These are phyloP conservation scores for Schizopygopsis malacanthus DNA, from an alignment of 2,797 vertebrate genomes.

Conservation along the genomic window DNA sequence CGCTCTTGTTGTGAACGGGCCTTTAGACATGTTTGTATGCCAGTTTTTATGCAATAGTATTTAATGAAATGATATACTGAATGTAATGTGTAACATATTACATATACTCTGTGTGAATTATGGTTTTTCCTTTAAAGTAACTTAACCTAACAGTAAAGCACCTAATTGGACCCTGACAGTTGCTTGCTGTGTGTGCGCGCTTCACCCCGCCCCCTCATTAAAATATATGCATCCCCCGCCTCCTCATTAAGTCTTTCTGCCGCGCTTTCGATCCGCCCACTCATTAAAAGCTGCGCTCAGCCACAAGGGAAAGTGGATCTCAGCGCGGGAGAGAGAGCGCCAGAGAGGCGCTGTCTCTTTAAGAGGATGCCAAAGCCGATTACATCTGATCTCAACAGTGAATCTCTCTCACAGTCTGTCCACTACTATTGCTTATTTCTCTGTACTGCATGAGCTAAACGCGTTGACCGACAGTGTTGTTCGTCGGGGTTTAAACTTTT, in stretches of 20 bases:
- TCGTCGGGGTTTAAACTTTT: slow-evolving; percentile 3
- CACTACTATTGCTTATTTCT: slow-evolving; percentile 40
- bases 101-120: background rate
- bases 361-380: slow-evolving; percentile 86
- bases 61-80: background rate
- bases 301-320: slow-evolving; percentile 48
- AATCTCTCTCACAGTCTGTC: slow-evolving; percentile 72
- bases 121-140: background rate
- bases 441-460: slow-evolving; percentile 30
- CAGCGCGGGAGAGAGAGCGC: slow-evolving; percentile 52
- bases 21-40: background rate
- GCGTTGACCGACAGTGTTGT: slow-evolving; percentile 9
- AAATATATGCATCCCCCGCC: slow-evolving; percentile 40
- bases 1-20: background rate
- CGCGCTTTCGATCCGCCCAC: slow-evolving; percentile 3
- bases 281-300: slow-evolving; percentile 35
- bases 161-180: background rate
- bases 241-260: slow-evolving; percentile 10
- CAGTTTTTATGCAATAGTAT: background rate
- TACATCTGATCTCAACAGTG: slow-evolving; percentile 81
- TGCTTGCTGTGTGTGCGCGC: background rate
- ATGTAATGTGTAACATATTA: background rate
- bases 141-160: background rate
- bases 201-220: background rate
- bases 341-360: slow-evolving; percentile 74